These are phyloP conservation scores for Rhabditophanes sp. DNA, from an alignment of 2,888 invertebrate species.

Conservation along the genomic window DNA sequence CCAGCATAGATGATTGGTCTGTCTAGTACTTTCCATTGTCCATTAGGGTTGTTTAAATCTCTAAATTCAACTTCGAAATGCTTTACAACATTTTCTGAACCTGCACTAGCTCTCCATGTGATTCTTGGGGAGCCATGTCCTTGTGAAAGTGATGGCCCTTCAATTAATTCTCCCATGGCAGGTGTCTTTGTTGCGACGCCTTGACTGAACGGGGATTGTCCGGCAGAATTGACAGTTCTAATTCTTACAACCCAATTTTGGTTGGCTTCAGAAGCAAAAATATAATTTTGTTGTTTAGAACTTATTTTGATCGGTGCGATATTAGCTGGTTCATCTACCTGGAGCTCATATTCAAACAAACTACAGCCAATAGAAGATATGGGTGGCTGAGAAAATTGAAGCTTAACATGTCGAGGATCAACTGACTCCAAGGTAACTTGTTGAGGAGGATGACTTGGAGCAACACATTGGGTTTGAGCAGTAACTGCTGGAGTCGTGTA, in stretches of 20 bases:
- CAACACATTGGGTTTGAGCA: constrained; percentile 30
- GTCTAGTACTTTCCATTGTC: no score
- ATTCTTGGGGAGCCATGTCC: constrained; percentile 32
- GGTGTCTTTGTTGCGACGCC: constrained; percentile 26
- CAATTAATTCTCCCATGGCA: constrained; percentile 35
- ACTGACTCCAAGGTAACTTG: constrained; percentile 21
- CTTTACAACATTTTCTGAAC: constrained; percentile 31
- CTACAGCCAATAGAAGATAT: constrained; percentile 34
- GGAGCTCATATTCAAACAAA: constrained; percentile 25
- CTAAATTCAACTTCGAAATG: constrained; percentile 38
- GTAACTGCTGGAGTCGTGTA: constrained; percentile 34
- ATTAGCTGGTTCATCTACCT: constrained; percentile 34
- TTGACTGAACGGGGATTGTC: constrained; percentile 36
- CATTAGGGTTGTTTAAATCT: constrained; percentile 21
- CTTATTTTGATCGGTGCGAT: constrained; percentile 21
- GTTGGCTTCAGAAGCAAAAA: constrained; percentile 37
- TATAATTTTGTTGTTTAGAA: constrained; percentile 32
- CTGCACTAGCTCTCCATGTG: constrained; percentile 34
- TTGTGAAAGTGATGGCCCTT: constrained; percentile 35
- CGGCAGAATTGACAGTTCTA: constrained; percentile 36
- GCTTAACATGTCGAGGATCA: constrained; percentile 23
- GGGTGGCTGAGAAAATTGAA: constrained; percentile 37
- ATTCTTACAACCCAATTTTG: constrained; percentile 35
- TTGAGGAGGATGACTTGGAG: constrained; percentile 5
- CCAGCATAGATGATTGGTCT: constrained; percentile 34